Base-by-base conservation (phyloP, 2,797 vertebrate species). In the Saxicola maurus region DNA sequence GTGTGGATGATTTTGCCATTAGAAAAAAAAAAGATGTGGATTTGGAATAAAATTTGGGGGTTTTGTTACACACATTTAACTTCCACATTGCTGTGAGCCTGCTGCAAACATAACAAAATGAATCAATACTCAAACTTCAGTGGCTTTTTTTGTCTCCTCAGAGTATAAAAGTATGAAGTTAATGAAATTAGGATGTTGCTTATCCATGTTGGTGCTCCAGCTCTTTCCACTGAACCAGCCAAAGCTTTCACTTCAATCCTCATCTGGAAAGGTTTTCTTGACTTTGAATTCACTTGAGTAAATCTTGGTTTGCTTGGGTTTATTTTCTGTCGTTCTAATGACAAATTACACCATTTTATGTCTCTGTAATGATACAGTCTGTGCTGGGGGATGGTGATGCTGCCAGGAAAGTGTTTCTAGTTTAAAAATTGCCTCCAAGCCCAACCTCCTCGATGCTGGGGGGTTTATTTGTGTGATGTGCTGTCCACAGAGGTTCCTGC, bases 311-410 rank as follows among this genome's bases (percentile, higher is more conserved):
- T 60, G 20, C n/a, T 60, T 48, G 30, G 31, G 40, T 53, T 40
- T 42, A 2, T 28, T 73, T 86, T 43, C 18, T 59, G 1, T 25
- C 12, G n/a, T 49, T 37, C 6, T 57, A 13, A 31, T 43, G 40
- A 57, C 49, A 16, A 40, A 38, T 51, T 3, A 0, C 2, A 8
- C 30, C 21, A 21, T 51, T 56, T 62, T 51, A 2, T 51, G 24
- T 56, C n/a, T 38, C n/a, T 53, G 49, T 48, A 12, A 43, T 0
- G 11, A 10, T 8, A 0, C 2, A 1, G 7, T 6, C 25, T 46
- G 56, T 49, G 56, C 64, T 81, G 77, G 56, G 77, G 25, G 20
- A 1, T 6, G 33, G 10, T 10, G 79, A 8, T 48, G 76, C 61
- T 81, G 76, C 82, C 67, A 28, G 56, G 20, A 42, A 66, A 17